Evolutionary conservation across 2,888 invertebrate genomes (phyloP).

Genomic region (Patella depressa): DNA sequence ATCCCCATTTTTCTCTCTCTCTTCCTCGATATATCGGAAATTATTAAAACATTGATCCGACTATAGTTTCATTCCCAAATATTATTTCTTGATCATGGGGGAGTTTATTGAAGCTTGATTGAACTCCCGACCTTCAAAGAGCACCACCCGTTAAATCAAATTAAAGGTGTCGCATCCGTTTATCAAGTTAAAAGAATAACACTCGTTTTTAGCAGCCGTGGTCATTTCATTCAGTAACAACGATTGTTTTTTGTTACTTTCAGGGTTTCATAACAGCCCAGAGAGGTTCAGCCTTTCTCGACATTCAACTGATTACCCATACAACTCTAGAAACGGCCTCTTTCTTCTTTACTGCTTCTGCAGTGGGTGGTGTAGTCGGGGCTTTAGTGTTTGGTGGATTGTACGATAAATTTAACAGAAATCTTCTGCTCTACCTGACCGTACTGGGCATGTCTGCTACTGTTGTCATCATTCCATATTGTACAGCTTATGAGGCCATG

Average conservation of each 20-base stretch:
- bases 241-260: neutral
- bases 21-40: too few species aligned
- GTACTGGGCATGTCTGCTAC: neutral
- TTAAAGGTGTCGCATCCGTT: too few species aligned
- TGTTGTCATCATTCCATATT: neutral
- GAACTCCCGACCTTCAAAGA: too few species aligned
- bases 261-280: neutral
- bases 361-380: neutral
- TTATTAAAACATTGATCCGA: too few species aligned
- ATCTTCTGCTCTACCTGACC: neutral
- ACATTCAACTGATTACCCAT: neutral
- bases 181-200: too few species aligned
- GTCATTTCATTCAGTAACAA: too few species aligned
- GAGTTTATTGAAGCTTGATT: too few species aligned
- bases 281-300: neutral
- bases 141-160: too few species aligned
- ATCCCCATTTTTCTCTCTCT: too few species aligned
- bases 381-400: neutral
- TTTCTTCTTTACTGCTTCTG: neutral
- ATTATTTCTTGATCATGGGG: too few species aligned
- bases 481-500: neutral
- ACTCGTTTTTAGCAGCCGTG: too few species aligned
- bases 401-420: conserved; percentile 4
- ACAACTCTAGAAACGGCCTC: neutral
- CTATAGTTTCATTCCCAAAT: too few species aligned